A percentile compares a stretch with the other conserved stretches of the same genome.
These are phyloP conservation scores for Podiceps cristatus DNA, from an alignment of 2,113 vertebrate genomes.

Conservation along the genomic window DNA sequence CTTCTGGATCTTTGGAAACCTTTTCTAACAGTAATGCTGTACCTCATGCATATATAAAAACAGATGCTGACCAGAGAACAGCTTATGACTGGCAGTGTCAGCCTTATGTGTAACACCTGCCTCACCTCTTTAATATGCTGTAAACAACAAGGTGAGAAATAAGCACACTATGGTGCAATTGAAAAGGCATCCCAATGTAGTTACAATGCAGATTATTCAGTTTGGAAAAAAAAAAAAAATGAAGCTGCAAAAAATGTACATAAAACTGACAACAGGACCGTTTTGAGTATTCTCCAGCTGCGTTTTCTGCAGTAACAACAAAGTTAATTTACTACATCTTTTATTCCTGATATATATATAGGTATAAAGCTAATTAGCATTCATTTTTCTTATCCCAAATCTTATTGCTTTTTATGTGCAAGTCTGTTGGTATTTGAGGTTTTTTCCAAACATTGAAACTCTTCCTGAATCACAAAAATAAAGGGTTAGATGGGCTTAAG, in stretches of 20 bases:
- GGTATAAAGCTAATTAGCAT: not conserved
- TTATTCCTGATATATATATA: not conserved
- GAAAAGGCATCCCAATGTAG: slow-evolving; percentile 6
- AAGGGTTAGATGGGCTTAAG: not conserved
- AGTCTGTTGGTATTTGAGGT: not conserved
- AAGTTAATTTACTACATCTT: not conserved
- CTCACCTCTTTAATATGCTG: slow-evolving; percentile 4
- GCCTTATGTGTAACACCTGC: slow-evolving; percentile 20
- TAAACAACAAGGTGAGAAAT: slow-evolving; percentile 46
- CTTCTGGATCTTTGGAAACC: slow-evolving; percentile 17
- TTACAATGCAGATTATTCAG: not conserved
- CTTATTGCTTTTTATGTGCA: not conserved
- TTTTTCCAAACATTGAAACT: not conserved
- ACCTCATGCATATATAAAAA: slow-evolving; percentile 11
- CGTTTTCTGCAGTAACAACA: not conserved
- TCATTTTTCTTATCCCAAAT: not conserved
- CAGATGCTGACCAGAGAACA: slow-evolving; percentile 28
- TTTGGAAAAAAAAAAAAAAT: not conserved
- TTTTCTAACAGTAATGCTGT: slow-evolving; percentile 20
- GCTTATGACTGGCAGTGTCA: slow-evolving; percentile 53
- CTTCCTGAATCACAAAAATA: not conserved
- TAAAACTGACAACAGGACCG: not conserved
- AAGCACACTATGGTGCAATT: not conserved
- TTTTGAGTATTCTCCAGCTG: not conserved
- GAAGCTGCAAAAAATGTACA: not conserved